These are phyloP conservation scores for Arremon brunneinucha DNA, from an alignment of 2,797 vertebrate genomes.

Conservation along the genomic window DNA sequence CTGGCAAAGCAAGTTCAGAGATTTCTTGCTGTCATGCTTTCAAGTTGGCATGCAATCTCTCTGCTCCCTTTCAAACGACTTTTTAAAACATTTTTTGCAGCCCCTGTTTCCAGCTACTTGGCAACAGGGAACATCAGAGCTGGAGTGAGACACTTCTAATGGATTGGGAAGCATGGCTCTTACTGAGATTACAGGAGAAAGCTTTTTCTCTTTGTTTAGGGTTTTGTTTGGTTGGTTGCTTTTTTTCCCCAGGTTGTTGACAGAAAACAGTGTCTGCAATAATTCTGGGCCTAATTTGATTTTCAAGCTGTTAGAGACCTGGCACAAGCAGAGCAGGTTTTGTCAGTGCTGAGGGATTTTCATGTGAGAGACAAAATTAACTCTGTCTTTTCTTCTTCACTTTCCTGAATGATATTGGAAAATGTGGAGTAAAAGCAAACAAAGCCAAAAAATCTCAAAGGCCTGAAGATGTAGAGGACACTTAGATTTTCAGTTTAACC, in stretches of 20 bases:
- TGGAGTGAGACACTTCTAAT: neutral
- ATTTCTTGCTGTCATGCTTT: neutral
- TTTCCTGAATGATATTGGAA: neutral
- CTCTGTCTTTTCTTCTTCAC: neutral
- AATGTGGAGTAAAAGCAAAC: neutral
- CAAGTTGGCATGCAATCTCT: neutral
- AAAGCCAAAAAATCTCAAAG: neutral
- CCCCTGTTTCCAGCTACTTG: neutral
- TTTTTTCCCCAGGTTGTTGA: neutral
- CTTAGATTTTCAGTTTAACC: neutral
- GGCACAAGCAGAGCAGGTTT: neutral
- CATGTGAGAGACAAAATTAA: neutral
- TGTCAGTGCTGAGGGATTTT: constrained; percentile 9
- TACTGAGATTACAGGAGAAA: neutral
- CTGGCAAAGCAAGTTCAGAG: neutral
- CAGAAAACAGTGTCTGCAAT: neutral
- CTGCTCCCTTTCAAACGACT: neutral
- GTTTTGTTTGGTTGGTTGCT: neutral
- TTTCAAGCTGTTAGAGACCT: constrained; percentile 28
- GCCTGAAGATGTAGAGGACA: neutral
- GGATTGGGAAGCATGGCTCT: neutral
- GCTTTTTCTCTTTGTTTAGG: neutral
- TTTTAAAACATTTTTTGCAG: neutral
- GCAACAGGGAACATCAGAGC: neutral
- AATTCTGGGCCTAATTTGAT: constrained; percentile 49